Conservation (phyloP, 2,888 invertebrate species). For the Silvanus unidentatus region DNA sequence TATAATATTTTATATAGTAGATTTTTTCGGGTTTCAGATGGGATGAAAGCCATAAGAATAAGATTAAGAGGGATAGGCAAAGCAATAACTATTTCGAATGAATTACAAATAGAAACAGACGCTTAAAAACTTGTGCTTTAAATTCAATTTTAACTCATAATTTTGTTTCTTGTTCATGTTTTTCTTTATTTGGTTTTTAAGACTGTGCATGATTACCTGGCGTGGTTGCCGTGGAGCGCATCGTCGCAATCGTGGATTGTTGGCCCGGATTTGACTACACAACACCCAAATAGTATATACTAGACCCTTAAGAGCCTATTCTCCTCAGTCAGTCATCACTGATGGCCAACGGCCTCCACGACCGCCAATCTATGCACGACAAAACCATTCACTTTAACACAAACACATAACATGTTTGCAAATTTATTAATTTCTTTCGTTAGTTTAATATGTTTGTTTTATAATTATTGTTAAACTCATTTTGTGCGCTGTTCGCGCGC, state of each 20-base stretch:
- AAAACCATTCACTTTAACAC: constrained; percentile 40
- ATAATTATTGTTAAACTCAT: neutral
- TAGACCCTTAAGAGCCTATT: constrained; percentile 2
- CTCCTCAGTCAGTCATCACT: neutral
- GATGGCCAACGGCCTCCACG: constrained; percentile 24
- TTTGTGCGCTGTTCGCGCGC: neutral
- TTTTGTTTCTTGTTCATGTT: constrained; percentile 27
- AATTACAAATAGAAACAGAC: constrained; percentile 1
- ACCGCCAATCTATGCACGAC: constrained; percentile 44
- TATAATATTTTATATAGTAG: constrained; percentile 20
- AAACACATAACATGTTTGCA: constrained; percentile 25
- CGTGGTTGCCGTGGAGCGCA: constrained; percentile 37
- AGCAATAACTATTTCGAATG: constrained; percentile 29
- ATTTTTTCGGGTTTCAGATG: constrained; percentile 41
- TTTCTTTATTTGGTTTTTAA: constrained; percentile 38
- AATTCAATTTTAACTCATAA: neutral
- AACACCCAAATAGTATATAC: constrained; percentile 1
- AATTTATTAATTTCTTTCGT: constrained; percentile 22
- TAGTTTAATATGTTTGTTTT: constrained; percentile 17
- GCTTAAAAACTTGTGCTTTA: constrained; percentile 1
- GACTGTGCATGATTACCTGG: constrained; percentile 43
- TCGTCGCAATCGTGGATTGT: constrained; percentile 22
- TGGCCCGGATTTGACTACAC: constrained; percentile 6
- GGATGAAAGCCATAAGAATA: constrained; percentile 44
- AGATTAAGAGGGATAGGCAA: constrained; percentile 42